A percentile compares a stretch with the other conserved stretches of the same genome.
Conservation (phyloP, 2,113 vertebrate genomes). For the Stomatorhinus ivindoensis region DNA sequence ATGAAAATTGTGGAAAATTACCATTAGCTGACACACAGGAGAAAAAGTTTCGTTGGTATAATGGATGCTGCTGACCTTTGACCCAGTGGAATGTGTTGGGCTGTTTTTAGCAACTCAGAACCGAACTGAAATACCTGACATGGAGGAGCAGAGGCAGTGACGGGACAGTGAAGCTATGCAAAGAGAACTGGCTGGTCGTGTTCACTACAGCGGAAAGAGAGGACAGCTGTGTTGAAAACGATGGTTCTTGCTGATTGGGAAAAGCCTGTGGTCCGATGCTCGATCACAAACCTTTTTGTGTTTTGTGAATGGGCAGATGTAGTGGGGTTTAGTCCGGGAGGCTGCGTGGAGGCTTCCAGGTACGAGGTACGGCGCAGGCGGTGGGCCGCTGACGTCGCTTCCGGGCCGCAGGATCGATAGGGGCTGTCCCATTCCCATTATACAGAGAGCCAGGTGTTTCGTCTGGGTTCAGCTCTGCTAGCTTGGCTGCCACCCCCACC, state of each 20-base stretch:
- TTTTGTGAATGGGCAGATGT: background rate
- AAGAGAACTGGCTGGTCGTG: background rate
- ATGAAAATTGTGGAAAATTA: background rate
- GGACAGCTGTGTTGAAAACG: background rate
- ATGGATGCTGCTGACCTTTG: background rate
- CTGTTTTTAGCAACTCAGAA: background rate
- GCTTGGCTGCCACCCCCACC: background rate
- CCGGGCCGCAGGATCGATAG: background rate
- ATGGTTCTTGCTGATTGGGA: background rate
- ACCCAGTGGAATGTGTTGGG: background rate
- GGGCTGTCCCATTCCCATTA: too few species aligned
- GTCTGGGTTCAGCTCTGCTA: background rate
- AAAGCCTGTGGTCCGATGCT: background rate
- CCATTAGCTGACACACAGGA: background rate
- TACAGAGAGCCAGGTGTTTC: background rate
- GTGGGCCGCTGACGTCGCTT: background rate
- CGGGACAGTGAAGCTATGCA: background rate
- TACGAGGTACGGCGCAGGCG: background rate
- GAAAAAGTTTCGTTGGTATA: background rate
- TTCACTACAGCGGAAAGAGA: background rate
- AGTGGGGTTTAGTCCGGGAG: background rate
- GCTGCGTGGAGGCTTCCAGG: background rate
- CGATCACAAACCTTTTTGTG: background rate
- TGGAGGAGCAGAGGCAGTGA: background rate
- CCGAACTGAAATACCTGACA: background rate